Conservation (phyloP, 2,113 vertebrate species). For the Alethe castanea region DNA sequence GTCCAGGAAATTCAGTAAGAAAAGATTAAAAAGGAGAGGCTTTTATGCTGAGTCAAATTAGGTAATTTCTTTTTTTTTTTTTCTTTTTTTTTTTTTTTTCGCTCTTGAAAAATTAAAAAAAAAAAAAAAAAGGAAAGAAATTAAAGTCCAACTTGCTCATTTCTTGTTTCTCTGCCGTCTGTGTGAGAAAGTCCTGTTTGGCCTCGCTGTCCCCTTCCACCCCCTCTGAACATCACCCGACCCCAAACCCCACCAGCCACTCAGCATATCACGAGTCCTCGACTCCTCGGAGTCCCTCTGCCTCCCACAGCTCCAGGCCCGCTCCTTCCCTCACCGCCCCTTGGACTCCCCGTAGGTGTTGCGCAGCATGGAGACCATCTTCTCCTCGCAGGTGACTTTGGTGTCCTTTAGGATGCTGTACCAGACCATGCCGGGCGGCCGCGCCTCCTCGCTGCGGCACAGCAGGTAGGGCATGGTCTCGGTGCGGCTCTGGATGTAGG, state of each 20-base stretch:
- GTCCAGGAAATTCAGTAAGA: constrained; percentile 69
- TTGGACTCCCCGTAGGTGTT: constrained; percentile 95
- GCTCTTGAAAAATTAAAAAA: constrained; percentile 39
- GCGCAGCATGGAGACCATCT: constrained; percentile 92
- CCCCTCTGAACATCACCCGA: constrained; percentile 45
- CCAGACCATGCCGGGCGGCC: constrained; percentile 81
- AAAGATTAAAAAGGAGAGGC: constrained; percentile 73
- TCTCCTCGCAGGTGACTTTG: constrained; percentile 89
- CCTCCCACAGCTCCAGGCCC: constrained; percentile 56
- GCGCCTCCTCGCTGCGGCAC: constrained; percentile 88
- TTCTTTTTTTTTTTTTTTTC: neutral
- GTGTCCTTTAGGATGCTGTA: constrained; percentile 90
- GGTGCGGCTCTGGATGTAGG: constrained; percentile 93
- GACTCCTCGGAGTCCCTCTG: constrained; percentile 61
- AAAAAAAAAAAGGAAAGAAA: constrained; percentile 25
- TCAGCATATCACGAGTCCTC: constrained; percentile 45
- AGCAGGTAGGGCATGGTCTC: constrained; percentile 91
- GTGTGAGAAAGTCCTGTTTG: constrained; percentile 65
- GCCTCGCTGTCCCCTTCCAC: constrained; percentile 65
- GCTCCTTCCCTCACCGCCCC: constrained; percentile 86
- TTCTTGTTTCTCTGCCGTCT: constrained; percentile 34
- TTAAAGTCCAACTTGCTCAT: constrained; percentile 46
- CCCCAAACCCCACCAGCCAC: constrained; percentile 62
- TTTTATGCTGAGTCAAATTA: constrained; percentile 66
- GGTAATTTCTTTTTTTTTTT: constrained; percentile 2